These are phyloP conservation scores for Parnassius apollo DNA, from an alignment of 2,888 invertebrate species.

Conservation along the genomic window DNA sequence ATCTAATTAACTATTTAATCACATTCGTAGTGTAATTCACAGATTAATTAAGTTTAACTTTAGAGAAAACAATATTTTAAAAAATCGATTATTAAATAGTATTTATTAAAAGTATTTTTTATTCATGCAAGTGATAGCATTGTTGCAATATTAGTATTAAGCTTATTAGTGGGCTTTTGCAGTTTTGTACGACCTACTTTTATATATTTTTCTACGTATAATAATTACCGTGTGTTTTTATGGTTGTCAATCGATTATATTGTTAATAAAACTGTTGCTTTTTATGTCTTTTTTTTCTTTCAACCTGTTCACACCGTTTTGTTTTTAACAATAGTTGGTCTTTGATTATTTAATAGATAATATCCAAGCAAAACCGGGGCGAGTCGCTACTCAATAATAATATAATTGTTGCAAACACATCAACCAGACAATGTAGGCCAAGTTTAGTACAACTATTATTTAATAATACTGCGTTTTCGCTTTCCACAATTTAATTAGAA, in stretches of 20 bases:
- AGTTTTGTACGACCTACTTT: slow-evolving; percentile 47
- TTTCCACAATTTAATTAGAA: background rate
- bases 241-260: slow-evolving; percentile 56
- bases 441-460: too few relatives aligned
- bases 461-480: background rate
- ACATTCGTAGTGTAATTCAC: slow-evolving; percentile 20
- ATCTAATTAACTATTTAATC: slow-evolving; percentile 26
- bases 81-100: slow-evolving; percentile 28
- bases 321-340: too few relatives aligned
- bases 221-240: slow-evolving; percentile 30
- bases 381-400: too few relatives aligned
- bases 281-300: slow-evolving; percentile 38
- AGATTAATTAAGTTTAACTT: background rate
- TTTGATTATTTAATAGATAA: too few relatives aligned
- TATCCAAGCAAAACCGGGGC: too few relatives aligned
- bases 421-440: too few relatives aligned
- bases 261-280: slow-evolving; percentile 78
- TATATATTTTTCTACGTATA: slow-evolving; percentile 35
- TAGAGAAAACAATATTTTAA: slow-evolving; percentile 9
- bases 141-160: slow-evolving; percentile 78
- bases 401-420: too few relatives aligned
- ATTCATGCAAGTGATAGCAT: slow-evolving; percentile 68
- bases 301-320: background rate
- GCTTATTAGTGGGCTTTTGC: slow-evolving; percentile 54
- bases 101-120: slow-evolving; percentile 39